These are phyloP conservation scores for Tenthredo mesomela DNA, from an alignment of 2,888 invertebrate species.

Conservation along the genomic window DNA sequence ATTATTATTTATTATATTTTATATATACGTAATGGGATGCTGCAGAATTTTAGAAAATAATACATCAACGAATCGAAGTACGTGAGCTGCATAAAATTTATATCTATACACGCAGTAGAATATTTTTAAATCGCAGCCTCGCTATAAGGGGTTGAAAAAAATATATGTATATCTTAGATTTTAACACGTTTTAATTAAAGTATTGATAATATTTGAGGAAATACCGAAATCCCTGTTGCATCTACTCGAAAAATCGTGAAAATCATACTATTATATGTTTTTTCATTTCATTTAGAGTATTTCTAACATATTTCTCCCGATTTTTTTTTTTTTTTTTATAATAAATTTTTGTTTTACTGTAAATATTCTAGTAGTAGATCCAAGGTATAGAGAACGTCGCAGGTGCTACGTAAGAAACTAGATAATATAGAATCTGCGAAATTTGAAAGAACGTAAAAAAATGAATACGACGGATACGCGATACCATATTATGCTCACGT, in stretches of 20 bases:
- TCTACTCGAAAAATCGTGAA: neutral
- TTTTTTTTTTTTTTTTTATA: neutral
- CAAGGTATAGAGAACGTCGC: neutral
- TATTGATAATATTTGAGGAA: neutral
- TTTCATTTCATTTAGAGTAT: neutral
- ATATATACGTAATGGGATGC: neutral
- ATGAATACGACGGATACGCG: neutral
- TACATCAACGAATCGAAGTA: neutral
- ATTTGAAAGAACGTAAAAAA: neutral
- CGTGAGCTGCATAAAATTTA: neutral
- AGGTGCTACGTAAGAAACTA: neutral
- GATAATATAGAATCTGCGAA: neutral
- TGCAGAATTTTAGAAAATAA: neutral
- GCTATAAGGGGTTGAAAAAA: neutral
- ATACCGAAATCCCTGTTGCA: neutral
- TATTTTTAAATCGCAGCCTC: neutral
- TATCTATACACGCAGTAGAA: neutral
- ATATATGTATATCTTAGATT: neutral
- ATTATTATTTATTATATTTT: slow-evolving; percentile 48
- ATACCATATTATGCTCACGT: neutral
- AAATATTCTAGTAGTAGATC: slow-evolving; percentile 17
- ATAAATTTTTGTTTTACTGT: neutral
- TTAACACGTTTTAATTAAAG: neutral
- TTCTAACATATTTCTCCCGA: neutral
- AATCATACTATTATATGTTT: neutral